These are phyloP conservation scores for Nothoprocta pentlandii DNA, from an alignment of 2,113 vertebrate species.

Conservation along the genomic window DNA sequence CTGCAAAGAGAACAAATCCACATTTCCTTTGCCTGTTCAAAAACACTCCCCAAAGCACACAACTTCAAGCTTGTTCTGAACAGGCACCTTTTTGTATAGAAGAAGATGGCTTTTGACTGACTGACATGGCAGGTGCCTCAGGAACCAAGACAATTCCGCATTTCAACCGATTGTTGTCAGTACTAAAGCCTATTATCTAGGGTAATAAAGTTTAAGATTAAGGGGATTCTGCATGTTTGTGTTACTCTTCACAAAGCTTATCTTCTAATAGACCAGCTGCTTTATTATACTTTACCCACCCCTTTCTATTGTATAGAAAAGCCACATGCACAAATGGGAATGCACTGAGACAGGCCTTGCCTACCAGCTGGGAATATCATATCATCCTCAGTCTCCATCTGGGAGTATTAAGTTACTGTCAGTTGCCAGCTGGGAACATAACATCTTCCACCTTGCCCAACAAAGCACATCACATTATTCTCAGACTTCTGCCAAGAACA, in stretches of 20 bases:
- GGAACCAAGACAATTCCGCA: conserved; percentile 70
- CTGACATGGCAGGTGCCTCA: conserved; percentile 75
- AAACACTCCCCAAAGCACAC: not conserved
- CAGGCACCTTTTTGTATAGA: conserved; percentile 15
- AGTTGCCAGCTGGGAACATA: conserved; percentile 75
- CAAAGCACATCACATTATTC: not conserved
- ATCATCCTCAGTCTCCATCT: conserved; percentile 70
- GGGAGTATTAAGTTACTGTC: conserved; percentile 72
- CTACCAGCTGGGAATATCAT: conserved; percentile 76
- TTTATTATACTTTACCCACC: conserved; percentile 69
- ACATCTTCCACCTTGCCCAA: conserved; percentile 57
- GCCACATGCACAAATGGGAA: conserved; percentile 42
- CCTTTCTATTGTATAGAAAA: conserved; percentile 63
- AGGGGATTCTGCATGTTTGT: conserved; percentile 78
- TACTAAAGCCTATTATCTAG: conserved; percentile 80
- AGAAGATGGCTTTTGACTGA: conserved; percentile 57
- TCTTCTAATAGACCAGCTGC: conserved; percentile 82
- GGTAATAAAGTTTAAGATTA: conserved; percentile 81
- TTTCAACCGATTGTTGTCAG: conserved; percentile 71
- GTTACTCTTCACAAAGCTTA: conserved; percentile 79
- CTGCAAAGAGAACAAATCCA: not conserved
- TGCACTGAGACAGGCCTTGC: conserved; percentile 20
- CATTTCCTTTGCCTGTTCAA: not conserved
- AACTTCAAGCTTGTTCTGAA: not conserved
- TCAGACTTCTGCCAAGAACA: conserved; percentile 21